Evolutionary conservation across 1,140 invertebrate genomes (phyloP).

Genomic region (Cotesia typhae): DNA sequence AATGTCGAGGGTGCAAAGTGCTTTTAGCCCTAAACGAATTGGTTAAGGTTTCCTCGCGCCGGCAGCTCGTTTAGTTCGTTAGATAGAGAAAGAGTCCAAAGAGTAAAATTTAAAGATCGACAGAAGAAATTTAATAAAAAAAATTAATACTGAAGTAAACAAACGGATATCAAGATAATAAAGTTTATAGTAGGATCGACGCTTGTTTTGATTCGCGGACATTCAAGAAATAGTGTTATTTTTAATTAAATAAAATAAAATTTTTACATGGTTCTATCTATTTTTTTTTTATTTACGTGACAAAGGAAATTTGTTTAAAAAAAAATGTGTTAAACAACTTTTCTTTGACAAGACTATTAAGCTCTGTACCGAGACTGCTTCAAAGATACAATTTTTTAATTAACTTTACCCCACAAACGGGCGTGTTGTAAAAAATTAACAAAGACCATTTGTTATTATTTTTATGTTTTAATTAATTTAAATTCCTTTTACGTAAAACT

Average conservation of each 20-base stretch:
- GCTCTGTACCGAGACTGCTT: too few species aligned
- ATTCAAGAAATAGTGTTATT: constrained; percentile 39
- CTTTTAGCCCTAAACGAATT: constrained; percentile 36
- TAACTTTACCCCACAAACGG: too few species aligned
- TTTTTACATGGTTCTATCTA: neutral
- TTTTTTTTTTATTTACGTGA: constrained; percentile 5
- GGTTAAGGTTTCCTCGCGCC: constrained; percentile 34
- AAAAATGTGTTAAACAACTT: too few species aligned
- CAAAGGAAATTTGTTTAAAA: neutral
- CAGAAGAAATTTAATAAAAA: constrained; percentile 21
- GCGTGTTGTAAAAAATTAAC: too few species aligned
- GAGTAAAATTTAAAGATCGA: neutral
- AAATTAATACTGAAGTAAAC: too few species aligned
- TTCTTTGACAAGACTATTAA: too few species aligned
- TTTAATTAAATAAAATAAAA: constrained; percentile 28
- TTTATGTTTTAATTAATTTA: too few species aligned
- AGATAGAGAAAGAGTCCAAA: constrained; percentile 17
- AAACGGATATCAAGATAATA: constrained; percentile 34
- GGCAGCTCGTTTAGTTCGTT: constrained; percentile 15
- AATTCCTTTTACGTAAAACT: too few species aligned
- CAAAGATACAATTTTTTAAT: too few species aligned
- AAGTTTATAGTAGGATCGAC: constrained; percentile 29
- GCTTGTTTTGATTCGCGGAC: constrained; percentile 32
- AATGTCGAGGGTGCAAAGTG: constrained; percentile 31
- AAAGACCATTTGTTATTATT: too few species aligned